Conservation (phyloP, 2,888 invertebrate species). For the Ormyrus thymus region DNA sequence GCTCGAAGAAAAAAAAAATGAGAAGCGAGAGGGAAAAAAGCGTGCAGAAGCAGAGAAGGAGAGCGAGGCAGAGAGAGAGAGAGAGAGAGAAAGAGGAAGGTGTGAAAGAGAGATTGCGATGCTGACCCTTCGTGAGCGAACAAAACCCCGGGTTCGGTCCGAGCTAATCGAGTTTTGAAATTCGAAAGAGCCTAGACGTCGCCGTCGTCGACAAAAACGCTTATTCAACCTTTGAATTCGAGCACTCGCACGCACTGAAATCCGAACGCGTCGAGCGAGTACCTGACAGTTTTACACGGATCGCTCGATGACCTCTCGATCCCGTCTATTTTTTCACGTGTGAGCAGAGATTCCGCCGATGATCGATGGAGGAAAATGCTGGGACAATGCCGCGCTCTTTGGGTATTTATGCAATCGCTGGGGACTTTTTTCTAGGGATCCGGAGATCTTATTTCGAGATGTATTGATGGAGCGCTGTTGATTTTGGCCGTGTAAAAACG, state of each 20-base stretch:
- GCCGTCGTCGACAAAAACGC: conserved; percentile 2
- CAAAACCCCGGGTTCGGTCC: conserved; percentile 55
- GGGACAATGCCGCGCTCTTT: conserved; percentile 27
- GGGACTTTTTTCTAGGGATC: background rate
- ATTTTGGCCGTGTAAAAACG: conserved; percentile 4
- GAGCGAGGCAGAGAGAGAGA: conserved; percentile 2
- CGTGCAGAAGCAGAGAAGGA: background rate
- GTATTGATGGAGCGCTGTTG: background rate
- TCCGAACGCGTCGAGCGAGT: conserved; percentile 56
- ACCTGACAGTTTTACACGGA: conserved; percentile 32
- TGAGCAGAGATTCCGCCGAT: background rate
- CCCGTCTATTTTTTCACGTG: conserved; percentile 60
- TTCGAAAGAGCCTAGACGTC: conserved; percentile 61
- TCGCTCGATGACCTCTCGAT: conserved; percentile 56
- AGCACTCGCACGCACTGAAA: conserved; percentile 55
- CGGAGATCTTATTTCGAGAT: too few species aligned
- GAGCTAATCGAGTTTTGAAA: conserved; percentile 72
- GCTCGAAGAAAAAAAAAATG: background rate
- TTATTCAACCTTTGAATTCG: conserved; percentile 58
- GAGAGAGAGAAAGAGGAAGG: conserved; percentile 18
- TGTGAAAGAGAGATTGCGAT: conserved; percentile 32
- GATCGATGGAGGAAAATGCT: conserved; percentile 13
- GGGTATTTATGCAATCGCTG: conserved; percentile 27
- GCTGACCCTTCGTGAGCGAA: conserved; percentile 43
- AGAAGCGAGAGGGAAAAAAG: background rate